Evolutionary conservation across 1,140 invertebrate species (phyloP).

Genomic region (Sesamia nonagrioides): DNA sequence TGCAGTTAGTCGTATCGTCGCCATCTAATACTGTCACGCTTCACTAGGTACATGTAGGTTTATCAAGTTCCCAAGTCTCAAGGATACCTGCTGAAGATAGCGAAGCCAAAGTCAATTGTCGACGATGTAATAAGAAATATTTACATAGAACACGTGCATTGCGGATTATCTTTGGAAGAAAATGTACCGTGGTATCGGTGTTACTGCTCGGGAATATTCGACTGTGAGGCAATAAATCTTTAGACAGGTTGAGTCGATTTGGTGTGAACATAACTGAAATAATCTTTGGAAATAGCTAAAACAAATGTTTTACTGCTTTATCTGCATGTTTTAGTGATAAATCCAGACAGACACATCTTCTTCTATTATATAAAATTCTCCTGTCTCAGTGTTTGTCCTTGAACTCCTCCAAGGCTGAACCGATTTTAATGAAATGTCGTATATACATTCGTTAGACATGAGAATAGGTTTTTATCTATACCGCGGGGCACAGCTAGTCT

Average conservation of each 20-base stretch:
- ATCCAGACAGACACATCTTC: not conserved
- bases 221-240: conserved; percentile 18
- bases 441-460: no score
- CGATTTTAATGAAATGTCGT: no score
- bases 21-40: conserved; percentile 21
- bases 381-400: no score
- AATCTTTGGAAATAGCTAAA: conserved; percentile 5
- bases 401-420: no score
- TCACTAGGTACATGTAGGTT: not conserved
- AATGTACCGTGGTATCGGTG: conserved; percentile 14
- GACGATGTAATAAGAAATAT: conserved; percentile 15
- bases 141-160: conserved; percentile 11
- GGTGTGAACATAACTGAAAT: conserved; percentile 11
- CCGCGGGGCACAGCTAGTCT: no score
- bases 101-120: conserved; percentile 1
- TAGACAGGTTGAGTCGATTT: conserved; percentile 21
- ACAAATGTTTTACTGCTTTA: conserved; percentile 3
- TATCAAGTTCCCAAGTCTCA: conserved; percentile 14
- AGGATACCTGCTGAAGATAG: conserved; percentile 18
- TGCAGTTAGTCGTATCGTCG: conserved; percentile 7
- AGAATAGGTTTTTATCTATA: no score
- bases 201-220: not conserved
- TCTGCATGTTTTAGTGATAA: not conserved
- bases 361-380: no score
- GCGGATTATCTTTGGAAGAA: not conserved